Base-by-base conservation (phyloP, 2,113 vertebrate genomes). In the Melozone crissalis region DNA sequence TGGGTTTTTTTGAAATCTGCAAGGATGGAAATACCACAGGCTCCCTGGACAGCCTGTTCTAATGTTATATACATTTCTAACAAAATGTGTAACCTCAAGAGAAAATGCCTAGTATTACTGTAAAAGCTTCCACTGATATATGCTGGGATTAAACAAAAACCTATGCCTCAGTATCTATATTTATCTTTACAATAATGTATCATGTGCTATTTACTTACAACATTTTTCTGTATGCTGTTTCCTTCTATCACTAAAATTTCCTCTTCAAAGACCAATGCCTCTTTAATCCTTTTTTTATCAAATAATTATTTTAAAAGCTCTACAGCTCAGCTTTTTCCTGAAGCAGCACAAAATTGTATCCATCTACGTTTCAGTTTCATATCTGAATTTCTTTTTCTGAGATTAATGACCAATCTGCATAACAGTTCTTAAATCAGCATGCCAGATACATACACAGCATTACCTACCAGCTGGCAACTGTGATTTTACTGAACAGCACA, bases 241-340 rank as follows among this genome's bases (percentile, higher is more conserved):
- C 71, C 33, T 83, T 83, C 41, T 73, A 73, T 61, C 43, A 52
- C 35, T 74, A 6, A 47, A 67, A 95, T 86, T 94, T 84, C 43
- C 72, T 90, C 41, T 69, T 8, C 0, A 41, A 94, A 94, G 63
- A 85, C 49, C 75, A 83, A 63, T 55, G 47, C 55, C 51, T 74
- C 43, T 91, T 69, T 93, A 93, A 95, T 83, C 71, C 41, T 24
- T 73, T 83, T 75, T 89, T 90, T 58, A 33, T 83, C 44, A 84
- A 76, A 15, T 71, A 33, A 77, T 49, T 79, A 5, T 71, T 93
- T 77, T 57, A 80, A 92, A 85, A 91, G 78, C 75, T 83, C 51
- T 77, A 47, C 30, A n/a, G 43, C 39, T 88, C 58, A 72, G 77
- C 33, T 81, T 90, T 89, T 59, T 63, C 49, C 67, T 59, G 24